phyloP scores from a whole-genome alignment of 2,113 vertebrate species.

The Blennius ocellaris region DNA sequence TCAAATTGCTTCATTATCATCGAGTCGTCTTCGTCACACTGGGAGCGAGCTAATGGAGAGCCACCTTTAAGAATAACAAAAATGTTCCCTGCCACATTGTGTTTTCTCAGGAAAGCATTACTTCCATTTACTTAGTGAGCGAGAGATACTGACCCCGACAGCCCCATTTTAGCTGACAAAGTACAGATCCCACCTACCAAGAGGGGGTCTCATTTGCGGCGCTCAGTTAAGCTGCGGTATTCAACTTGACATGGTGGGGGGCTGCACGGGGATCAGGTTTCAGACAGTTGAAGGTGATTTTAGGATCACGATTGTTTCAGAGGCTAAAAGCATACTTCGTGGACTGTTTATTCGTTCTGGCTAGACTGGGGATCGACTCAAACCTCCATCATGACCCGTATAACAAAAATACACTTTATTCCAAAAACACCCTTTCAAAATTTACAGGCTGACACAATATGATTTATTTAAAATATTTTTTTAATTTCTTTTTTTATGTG shows the following conservation, averaged over 20 bases:
- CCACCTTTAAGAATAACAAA: not conserved
- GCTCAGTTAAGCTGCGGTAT: slow-evolving; percentile 52
- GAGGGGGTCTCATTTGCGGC: slow-evolving; percentile 72
- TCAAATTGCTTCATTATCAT: too few relatives aligned
- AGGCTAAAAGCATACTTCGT: slow-evolving; percentile 75
- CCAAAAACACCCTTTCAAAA: slow-evolving; percentile 23
- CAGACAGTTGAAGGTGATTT: slow-evolving; percentile 78
- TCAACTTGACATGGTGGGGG: slow-evolving; percentile 73
- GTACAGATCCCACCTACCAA: slow-evolving; percentile 69
- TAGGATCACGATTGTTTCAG: slow-evolving; percentile 78
- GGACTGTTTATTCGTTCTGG: slow-evolving; percentile 70
- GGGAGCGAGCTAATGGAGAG: not conserved
- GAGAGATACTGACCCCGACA: slow-evolving; percentile 59
- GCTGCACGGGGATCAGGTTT: slow-evolving; percentile 71
- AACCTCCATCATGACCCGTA: slow-evolving; percentile 56
- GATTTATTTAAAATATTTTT: too few relatives aligned
- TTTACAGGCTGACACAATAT: slow-evolving; percentile 1
- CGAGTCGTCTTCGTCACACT: not conserved
- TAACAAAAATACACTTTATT: slow-evolving; percentile 58
- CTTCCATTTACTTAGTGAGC: slow-evolving; percentile 16
- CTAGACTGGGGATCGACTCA: slow-evolving; percentile 61
- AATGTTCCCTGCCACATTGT: slow-evolving; percentile 13
- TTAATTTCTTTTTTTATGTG: too few relatives aligned
- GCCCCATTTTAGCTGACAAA: slow-evolving; percentile 65
- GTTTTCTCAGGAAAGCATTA: slow-evolving; percentile 34